Base-by-base conservation (phyloP, 2,797 vertebrate genomes). In the Astyanax mexicanus region DNA sequence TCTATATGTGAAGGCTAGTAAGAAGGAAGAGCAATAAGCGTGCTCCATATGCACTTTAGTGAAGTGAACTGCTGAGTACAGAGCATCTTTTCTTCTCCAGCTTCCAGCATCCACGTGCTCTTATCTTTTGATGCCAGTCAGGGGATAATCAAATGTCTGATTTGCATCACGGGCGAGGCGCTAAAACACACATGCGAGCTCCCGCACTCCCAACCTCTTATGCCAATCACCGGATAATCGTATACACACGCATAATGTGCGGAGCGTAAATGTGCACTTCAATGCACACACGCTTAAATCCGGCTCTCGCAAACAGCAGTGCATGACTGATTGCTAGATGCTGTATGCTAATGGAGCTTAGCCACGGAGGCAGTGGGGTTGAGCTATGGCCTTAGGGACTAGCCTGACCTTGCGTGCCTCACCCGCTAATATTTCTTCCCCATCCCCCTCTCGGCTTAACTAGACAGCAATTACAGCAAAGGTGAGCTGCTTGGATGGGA, bases 31-130 rank as follows among this genome's bases (percentile, higher is more conserved):
- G 2, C 29, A 2, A 29, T 32, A 62, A 52, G 42, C 49, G 47
- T 68, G 42, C 72, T 70, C 35, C n/a, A 47, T 75, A 83, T 77
- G 49, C 6, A 69, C 45, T 55, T 75, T 62, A 44, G 35, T 32
- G 37, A 17, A 54, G 17, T 45, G 17, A 75, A 73, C 76, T 40
- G 29, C 61, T 58, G 35, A 57, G 65, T 54, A 37, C 47, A 60
- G n/a, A 42, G n/a, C 44, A 10, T 23, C 17, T 51, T 60, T 29
- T 23, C 51, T 69, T 60, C 32, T 40, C 40, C 45, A 32, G 55
- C 61, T 69, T 76, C 64, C 49, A 55, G 25, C 67, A 21, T 47
- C 23, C 44, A 40, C 44, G 29, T 25, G 13, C 27, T 21, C 37
- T 49, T 35, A 66, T 6, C 38, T 75, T 74, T 55, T 72, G 55